Conservation (phyloP, 2,113 vertebrate genomes). For the Martes martes region DNA sequence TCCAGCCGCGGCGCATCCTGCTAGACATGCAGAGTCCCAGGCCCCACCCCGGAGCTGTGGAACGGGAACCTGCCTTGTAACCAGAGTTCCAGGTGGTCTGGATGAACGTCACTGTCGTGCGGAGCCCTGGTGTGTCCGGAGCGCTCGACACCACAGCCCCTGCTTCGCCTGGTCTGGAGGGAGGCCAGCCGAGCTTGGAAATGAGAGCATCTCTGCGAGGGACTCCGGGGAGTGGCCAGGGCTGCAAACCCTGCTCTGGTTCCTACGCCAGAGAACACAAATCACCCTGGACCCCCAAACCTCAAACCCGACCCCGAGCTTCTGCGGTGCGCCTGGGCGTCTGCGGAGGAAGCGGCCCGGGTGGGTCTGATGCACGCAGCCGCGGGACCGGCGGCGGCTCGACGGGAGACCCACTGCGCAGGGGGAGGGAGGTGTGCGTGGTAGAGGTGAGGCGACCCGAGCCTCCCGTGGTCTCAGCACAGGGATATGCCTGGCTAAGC, state of each 20-base stretch:
- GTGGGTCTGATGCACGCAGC: rapidly evolving
- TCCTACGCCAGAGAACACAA: rapidly evolving
- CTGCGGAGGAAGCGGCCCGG: neutral
- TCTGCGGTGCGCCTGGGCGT: neutral
- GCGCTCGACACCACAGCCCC: neutral
- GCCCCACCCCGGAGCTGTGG: neutral
- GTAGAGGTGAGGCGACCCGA: too few species aligned
- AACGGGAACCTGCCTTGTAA: neutral
- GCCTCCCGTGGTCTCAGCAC: neutral
- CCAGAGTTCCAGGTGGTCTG: too few species aligned
- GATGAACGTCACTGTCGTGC: rapidly evolving
- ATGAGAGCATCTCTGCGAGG: neutral
- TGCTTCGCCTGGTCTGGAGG: neutral
- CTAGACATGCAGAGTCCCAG: neutral
- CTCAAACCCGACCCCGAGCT: neutral
- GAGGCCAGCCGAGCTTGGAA: neutral
- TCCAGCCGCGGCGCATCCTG: rapidly evolving
- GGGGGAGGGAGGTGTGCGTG: rapidly evolving
- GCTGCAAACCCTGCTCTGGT: too few species aligned
- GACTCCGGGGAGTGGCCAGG: too few species aligned
- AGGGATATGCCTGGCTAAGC: rapidly evolving
- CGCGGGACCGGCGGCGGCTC: rapidly evolving
- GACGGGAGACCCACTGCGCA: neutral
- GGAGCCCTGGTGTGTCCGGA: too few species aligned
- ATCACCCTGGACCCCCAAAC: neutral